Conservation (phyloP, 2,888 invertebrate species). For the Caenorhabditis uteleia region DNA sequence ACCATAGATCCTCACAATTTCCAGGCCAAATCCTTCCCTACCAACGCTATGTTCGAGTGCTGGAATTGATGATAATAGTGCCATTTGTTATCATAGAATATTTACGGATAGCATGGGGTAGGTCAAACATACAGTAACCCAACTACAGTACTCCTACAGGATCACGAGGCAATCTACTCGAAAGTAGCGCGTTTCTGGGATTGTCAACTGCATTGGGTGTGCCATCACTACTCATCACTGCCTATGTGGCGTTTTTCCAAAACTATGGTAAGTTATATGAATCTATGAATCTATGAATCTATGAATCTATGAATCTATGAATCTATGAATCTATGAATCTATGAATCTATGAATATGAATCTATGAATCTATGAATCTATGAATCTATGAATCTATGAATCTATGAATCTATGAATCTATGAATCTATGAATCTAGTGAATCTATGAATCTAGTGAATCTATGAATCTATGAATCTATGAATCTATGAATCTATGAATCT, state of each 20-base stretch:
- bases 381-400: too few relatives aligned
- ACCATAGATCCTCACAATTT: too few relatives aligned
- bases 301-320: too few relatives aligned
- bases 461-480: background rate
- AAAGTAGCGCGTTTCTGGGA: conserved; percentile 38
- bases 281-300: too few relatives aligned
- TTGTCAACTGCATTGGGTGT: conserved; percentile 29
- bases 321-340: too few relatives aligned
- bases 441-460: too few relatives aligned
- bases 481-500: too few relatives aligned
- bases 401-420: too few relatives aligned
- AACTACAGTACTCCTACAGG: conserved; percentile 14
- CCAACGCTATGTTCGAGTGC: conserved; percentile 51
- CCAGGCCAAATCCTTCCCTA: conserved; percentile 50
- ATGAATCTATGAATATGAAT: too few relatives aligned
- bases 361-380: too few relatives aligned
- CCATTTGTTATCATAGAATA: conserved; percentile 57
- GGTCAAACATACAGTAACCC: background rate
- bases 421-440: too few relatives aligned
- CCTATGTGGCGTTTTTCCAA: conserved; percentile 42
- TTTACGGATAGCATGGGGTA: conserved; percentile 59
- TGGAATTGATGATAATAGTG: conserved; percentile 52
- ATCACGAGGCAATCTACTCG: conserved; percentile 41
- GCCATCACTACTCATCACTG: conserved; percentile 28
- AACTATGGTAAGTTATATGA: conserved; percentile 34